Base-by-base conservation (phyloP, 2,797 vertebrate genomes). In the Lutra lutra region DNA sequence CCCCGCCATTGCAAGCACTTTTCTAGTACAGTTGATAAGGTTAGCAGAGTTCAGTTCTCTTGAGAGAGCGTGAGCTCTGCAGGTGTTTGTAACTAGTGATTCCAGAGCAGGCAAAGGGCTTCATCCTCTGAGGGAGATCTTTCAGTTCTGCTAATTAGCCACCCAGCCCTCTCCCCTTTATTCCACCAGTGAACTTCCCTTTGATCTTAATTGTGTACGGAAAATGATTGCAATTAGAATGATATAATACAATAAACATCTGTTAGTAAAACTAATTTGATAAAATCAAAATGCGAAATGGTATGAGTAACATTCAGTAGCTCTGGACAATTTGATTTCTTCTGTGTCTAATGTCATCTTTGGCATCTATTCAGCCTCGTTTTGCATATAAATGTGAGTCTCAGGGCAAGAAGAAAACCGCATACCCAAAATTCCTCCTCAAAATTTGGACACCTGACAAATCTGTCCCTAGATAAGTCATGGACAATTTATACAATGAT, bases 141-240 rank as follows among this genome's bases (percentile, higher is more conserved):
- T 97, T 90, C 38, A 66, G 51, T 88, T 95, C 86, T 87, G 35
- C 80, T 95, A 96, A 95, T 97, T 91, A 95, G 62, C 62, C 87
- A 51, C 78, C 58, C 60, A 86, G 48, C 23, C 72, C 87, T 93
- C 84, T 84, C 46, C 32, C 7, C 4, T 89, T 88, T 43, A 20
- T 96, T 91, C 35, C 32, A 25, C 43, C 18, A 27, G 38, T 56
- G 56, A 96, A 90, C 62, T 95, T 62, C 54, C 60, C 94, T 96
- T 97, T 98, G 91, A 96, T 97, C 91, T 92, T 97, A 92, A 96
- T 78, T 92, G 85, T 56, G 35, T 75, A 66, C 32, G 32, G 87
- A 86, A 96, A 97, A 92, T 75, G 56, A 95, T 56, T 84, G 43
- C 46, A 95, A 90, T 77, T 86, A 72, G 62, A 96, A 94, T 95